Evolutionary conservation across 2,797 vertebrate species (phyloP), one percentile per base, ranked within the genome.

Genomic region (Amphiprion clarkii): DNA sequence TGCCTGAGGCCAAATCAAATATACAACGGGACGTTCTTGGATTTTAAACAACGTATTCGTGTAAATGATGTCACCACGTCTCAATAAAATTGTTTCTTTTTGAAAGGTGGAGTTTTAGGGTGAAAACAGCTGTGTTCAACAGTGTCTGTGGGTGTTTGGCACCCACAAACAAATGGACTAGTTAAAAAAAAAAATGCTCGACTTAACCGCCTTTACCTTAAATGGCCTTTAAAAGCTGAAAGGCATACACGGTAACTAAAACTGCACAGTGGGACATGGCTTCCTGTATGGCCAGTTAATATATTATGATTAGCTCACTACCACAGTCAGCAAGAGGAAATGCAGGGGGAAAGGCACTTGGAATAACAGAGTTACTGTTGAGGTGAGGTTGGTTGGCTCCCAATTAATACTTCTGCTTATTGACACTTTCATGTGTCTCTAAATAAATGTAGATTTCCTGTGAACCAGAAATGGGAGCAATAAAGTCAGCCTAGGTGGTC

Each of bases 1-100:
- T 66, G 83, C 91, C 92, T 74, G 88, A 87, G 87, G 97, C 97
- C 98, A 99, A 98, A 96, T 97, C 95, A 99, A 99, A 99, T 99
- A 99, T 97, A 99, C 98, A 98, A 92, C 76, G 61, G 93, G 95
- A 96, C 92, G 89, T 95, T 98, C 96, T 95, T 96, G 95, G 96
- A 94, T 92, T 95, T 95, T 95, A 96, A 97, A 95, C 96, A 95
- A 97, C 95, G 96, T 95, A 94, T 97, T 96, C 92, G 93, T 96
- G 94, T 96, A 96, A 97, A 96, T 98, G 96, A 99, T 97, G 96
- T 97, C 96, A 98, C 94, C 55, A n/a, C 73, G 71, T 92, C 85
- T 87, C 89, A 82, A 46, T 93, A 87, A 93, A 93, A 89, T 90
- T 77, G 76, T 92, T 92, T 93, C 85, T 88, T 88, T 88, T 90